Base-by-base conservation (phyloP, 2,888 invertebrate genomes). In the Pseudococcus longispinus region DNA sequence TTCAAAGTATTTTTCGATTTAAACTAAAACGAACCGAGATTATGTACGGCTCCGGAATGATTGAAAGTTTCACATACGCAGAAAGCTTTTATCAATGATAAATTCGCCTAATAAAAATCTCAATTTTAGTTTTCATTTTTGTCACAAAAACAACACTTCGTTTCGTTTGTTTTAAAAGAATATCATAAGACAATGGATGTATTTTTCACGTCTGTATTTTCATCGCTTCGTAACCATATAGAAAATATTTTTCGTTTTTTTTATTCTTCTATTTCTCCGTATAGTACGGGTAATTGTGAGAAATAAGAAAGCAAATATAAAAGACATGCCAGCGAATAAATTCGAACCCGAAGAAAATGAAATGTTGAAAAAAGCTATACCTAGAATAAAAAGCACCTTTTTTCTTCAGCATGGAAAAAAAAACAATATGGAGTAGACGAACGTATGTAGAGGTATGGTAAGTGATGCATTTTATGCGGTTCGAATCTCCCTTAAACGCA, bases 41-140 rank as follows among this genome's bases (percentile, higher is more conserved):
- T 29, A 77, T 42, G 42, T 32, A 32, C 74, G 77, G 20, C 20
- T 42, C 11, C 29, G 70, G 13, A 42, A 42, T 77, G 77, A 77
- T 77, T 77, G 77, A 77, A 77, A 77, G 37, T 77, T 42, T 77
- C 77, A 42, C 42, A 77, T 42, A 37, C n/a, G 15, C 26, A 74
- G 74, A 77, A 37, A 77, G 20, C 77, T 20, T 77, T 77, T 77
- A 77, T 77, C 77, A 42, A 77, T 77, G 77, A 77, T 77, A 77
- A 77, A 77, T 77, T 77, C 77, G 20, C 42, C 32, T 77, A 77
- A 77, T 77, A 77, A 77, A 77, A 77, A 77, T 77, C 77, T 77
- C 77, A 77, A 77, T 77, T 77, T 77, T 77, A 77, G 77, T 77
- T 77, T 77, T 77, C 77, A 77, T 77, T 77, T 77, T 77, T 77